Conservation (phyloP, 1,140 invertebrate genomes). For the Dryas iulia region DNA sequence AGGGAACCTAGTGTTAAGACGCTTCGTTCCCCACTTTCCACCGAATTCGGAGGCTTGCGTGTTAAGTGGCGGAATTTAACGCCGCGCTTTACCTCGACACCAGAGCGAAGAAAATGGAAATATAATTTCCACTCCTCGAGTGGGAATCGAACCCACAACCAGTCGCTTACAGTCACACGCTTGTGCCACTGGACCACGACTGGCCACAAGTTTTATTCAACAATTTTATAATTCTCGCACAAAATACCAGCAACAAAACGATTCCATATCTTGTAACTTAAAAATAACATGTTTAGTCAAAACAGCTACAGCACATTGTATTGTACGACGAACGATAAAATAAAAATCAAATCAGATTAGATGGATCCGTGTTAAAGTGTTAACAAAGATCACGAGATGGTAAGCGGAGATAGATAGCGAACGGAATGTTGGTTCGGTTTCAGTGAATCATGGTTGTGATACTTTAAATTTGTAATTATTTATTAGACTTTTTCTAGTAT, state of each 20-base stretch:
- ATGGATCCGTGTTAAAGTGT: slow-evolving; percentile 53
- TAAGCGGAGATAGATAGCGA: slow-evolving; percentile 27
- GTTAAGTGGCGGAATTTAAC: too few relatives aligned
- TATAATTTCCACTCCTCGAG: too few relatives aligned
- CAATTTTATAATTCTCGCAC: not conserved
- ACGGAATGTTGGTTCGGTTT: slow-evolving; percentile 32
- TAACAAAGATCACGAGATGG: slow-evolving; percentile 30
- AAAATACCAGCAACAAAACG: not conserved
- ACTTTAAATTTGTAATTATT: not conserved
- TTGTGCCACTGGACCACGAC: too few relatives aligned
- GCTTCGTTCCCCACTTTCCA: too few relatives aligned
- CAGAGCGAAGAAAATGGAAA: too few relatives aligned
- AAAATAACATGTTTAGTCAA: not conserved
- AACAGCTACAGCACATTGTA: not conserved
- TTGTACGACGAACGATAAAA: slow-evolving; percentile 10
- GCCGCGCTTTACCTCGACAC: too few relatives aligned
- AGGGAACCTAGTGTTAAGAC: too few relatives aligned
- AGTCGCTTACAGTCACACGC: too few relatives aligned
- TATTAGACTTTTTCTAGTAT: not conserved
- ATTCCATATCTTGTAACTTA: not conserved
- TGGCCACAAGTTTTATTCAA: too few relatives aligned
- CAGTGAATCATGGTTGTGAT: slow-evolving; percentile 7
- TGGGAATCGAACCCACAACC: too few relatives aligned
- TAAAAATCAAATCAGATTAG: slow-evolving; percentile 28
- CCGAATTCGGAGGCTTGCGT: too few relatives aligned